Base-by-base conservation (phyloP, 2,888 invertebrate species). In the Rapana venosa region DNA sequence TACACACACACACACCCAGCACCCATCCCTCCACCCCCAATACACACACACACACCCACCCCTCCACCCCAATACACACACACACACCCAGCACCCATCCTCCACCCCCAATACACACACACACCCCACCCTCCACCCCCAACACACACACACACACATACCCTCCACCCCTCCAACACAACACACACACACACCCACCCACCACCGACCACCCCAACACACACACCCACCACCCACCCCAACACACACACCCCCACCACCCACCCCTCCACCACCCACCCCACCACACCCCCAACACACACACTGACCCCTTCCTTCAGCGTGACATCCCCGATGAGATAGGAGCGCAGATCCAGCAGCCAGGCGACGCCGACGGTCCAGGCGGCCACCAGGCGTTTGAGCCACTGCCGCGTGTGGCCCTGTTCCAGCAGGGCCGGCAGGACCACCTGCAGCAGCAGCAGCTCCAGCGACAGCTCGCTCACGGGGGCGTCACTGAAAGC, bases 351-450 rank as follows among this genome's bases (percentile, higher is more conserved):
- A 90, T 98, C 98, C 5, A 99, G 96, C 36, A 98, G 95, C 97
- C 98, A 98, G 0, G 99, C 98, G 0, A 95, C 94, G 6, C 92
- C 95, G 15, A 96, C 91, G 89, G 95, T 93, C 96, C 96, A 94
- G 93, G 96, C 93, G 17, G 98, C 97, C 0, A 99, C 97, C 20
- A 98, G 96, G 8, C 97, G 97, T 96, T 99, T 99, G 92, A 99
- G 96, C 98, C 99, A 99, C 17, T 98, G 98, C 15, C 99, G 97
- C 0, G 99, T 99, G 96, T 99, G 99, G 0, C 98, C 98, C 96
- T 99, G 99, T 95, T 99, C 99, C 91, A 99, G 97, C 79, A 99
- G 97, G 0, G 99, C 99, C 0, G 99, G 99, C 89, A 99, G 97
- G 88, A 99, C 98, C 70, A 99, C 98, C 97, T 99, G 99, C 86